Percentiles rank a stretch among this genome's conserved stretches.
These are phyloP conservation scores for Trogon melanurus DNA, from an alignment of 2,113 vertebrate genomes.

Conservation along the genomic window DNA sequence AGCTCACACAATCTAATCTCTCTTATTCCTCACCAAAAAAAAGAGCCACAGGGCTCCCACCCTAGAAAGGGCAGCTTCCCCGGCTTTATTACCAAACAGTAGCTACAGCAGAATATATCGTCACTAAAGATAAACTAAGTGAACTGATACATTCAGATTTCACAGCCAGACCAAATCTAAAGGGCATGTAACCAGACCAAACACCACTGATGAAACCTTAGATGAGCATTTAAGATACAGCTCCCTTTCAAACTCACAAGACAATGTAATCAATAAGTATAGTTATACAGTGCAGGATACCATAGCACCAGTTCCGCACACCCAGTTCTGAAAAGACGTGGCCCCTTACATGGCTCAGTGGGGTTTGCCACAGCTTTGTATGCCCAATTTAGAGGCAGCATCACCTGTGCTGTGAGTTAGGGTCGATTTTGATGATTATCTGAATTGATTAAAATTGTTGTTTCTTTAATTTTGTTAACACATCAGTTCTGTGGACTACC, in stretches of 20 bases:
- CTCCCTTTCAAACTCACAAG: background rate
- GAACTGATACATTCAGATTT: background rate
- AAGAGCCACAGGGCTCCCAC: background rate
- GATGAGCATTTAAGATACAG: background rate
- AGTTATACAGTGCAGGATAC: background rate
- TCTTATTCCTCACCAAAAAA: background rate
- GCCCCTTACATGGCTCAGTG: background rate
- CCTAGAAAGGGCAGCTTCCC: background rate
- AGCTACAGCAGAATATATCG: background rate
- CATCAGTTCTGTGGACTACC: background rate
- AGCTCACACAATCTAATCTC: background rate
- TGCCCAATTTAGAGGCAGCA: background rate
- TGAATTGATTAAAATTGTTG: background rate
- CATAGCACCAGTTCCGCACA: background rate
- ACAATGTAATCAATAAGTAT: background rate
- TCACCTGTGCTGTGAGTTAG: background rate
- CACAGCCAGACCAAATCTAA: background rate
- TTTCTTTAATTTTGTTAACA: background rate
- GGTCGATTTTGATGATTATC: background rate
- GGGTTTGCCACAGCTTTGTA: background rate
- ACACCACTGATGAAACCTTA: background rate
- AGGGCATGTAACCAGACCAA: background rate
- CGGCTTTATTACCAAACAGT: background rate
- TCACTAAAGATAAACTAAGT: background rate
- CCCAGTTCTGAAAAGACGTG: background rate